Evolutionary conservation across 2,797 vertebrate genomes (phyloP).

Genomic region (Syncerus caffer): DNA sequence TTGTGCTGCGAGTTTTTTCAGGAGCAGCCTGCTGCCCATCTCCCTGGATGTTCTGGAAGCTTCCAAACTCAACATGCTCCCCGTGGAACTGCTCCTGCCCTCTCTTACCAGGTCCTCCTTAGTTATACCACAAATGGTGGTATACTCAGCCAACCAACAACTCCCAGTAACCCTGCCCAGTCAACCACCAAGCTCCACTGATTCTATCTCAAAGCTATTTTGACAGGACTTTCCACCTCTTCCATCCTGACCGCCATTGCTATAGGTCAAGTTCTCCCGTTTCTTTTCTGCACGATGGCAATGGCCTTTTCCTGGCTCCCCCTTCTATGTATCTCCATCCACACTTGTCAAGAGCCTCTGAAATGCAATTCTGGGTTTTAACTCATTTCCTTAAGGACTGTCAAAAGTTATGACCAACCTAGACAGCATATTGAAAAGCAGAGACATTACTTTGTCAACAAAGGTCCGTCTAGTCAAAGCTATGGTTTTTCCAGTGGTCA

Average conservation of each 20-base stretch:
- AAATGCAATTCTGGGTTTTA: background rate
- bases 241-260: accelerated
- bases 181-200: background rate
- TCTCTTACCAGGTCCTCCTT: background rate
- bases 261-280: accelerated
- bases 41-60: background rate
- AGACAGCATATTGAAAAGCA: too few relatives aligned
- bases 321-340: background rate
- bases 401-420: too few relatives aligned
- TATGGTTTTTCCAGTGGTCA: too few relatives aligned
- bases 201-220: background rate
- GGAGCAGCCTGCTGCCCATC: background rate
- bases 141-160: background rate
- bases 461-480: too few relatives aligned
- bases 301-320: background rate
- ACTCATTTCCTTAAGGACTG: background rate
- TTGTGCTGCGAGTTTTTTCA: too few relatives aligned
- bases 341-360: background rate
- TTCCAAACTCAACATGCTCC: background rate
- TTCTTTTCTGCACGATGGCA: background rate
- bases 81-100: background rate
- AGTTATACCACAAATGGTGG: accelerated
- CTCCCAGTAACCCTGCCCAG: accelerated
- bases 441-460: too few relatives aligned
- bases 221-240: background rate